Evolutionary conservation across 2,888 invertebrate genomes (phyloP).

Genomic region (Microctonus aethiopoides): DNA sequence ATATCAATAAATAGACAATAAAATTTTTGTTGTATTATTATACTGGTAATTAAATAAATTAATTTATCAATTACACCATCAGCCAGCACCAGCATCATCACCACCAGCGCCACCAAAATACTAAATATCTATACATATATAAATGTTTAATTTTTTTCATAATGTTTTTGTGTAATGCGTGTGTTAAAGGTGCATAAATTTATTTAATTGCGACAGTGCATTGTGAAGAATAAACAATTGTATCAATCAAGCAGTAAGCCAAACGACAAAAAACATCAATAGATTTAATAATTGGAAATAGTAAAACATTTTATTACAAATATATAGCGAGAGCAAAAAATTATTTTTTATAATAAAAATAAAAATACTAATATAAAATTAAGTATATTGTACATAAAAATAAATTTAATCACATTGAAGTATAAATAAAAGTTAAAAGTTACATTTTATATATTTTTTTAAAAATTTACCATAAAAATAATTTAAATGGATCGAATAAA

Average conservation of each 20-base stretch:
- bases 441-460: too few relatives aligned
- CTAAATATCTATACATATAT: too few relatives aligned
- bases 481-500: not conserved
- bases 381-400: too few relatives aligned
- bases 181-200: not conserved
- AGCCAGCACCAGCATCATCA: too few relatives aligned
- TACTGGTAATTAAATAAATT: not conserved
- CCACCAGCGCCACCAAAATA: too few relatives aligned
- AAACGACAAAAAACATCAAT: conserved; percentile 3
- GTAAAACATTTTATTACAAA: too few relatives aligned
- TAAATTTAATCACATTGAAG: too few relatives aligned
- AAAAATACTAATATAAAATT: not conserved
- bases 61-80: not conserved
- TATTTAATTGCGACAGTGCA: not conserved
- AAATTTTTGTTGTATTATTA: not conserved
- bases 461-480: too few relatives aligned
- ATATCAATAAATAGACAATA: not conserved
- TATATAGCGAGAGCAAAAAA: too few relatives aligned
- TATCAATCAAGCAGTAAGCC: conserved; percentile 4
- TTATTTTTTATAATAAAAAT: not conserved
- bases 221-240: not conserved
- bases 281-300: not conserved
- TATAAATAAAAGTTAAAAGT: too few relatives aligned
- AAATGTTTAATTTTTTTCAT: too few relatives aligned
- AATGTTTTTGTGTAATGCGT: too few relatives aligned